Percentiles rank a stretch among this genome's conserved stretches.
phyloP scores from a whole-genome alignment of 2,797 vertebrate species.

The Characodon lateralis region DNA sequence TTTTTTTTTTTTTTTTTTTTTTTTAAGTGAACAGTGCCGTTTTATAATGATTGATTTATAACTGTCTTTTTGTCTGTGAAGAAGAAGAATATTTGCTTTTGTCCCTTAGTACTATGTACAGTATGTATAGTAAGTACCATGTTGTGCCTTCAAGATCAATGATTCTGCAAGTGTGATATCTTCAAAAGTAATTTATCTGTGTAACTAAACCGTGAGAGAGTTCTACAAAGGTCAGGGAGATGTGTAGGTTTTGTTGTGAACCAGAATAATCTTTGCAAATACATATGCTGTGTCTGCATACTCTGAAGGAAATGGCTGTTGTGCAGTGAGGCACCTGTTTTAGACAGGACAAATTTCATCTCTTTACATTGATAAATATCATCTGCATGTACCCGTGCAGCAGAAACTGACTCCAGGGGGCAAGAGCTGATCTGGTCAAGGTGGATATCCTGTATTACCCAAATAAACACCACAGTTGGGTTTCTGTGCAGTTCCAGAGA shows the following conservation, averaged over 20 bases:
- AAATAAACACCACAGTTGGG: slow-evolving; percentile 67
- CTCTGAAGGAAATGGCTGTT: background rate
- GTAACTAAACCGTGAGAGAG: slow-evolving; percentile 1
- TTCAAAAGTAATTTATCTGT: background rate
- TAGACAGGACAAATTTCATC: slow-evolving; percentile 9
- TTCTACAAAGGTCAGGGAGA: slow-evolving; percentile 22
- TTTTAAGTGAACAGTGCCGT: background rate
- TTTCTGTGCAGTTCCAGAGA: slow-evolving; percentile 57
- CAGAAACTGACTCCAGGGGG: slow-evolving; percentile 51
- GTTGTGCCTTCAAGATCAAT: background rate
- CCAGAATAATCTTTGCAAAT: slow-evolving; percentile 16
- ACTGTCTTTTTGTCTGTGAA: background rate
- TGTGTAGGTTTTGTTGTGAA: background rate
- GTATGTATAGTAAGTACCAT: background rate
- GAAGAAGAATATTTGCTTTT: background rate
- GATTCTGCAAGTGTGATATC: background rate
- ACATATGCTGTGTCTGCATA: slow-evolving; percentile 33
- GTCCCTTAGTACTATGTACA: background rate
- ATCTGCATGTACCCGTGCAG: slow-evolving; percentile 32
- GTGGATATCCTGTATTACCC: slow-evolving; percentile 54
- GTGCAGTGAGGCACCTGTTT: background rate
- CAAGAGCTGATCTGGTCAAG: slow-evolving; percentile 46
- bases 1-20: no score
- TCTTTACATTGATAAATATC: slow-evolving; percentile 23
- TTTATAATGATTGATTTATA: background rate